Evolutionary conservation across 2,113 vertebrate genomes (phyloP).

Genomic region (Hydrolagus affinis): DNA sequence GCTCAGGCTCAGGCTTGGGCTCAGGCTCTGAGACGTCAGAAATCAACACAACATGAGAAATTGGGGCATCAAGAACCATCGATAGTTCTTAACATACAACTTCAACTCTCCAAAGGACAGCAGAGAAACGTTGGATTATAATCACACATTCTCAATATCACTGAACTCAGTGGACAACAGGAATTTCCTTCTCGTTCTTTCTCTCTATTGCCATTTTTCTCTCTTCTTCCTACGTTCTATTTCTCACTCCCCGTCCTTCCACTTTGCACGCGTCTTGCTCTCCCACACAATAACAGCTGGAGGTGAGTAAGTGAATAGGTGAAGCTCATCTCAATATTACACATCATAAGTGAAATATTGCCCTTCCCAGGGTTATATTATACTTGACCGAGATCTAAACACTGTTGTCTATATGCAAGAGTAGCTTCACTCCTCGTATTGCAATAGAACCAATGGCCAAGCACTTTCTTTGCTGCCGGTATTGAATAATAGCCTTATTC

Average conservation of each 20-base stretch:
- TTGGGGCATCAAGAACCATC: constrained; percentile 15
- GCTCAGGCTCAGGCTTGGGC: neutral
- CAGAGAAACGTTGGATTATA: no score
- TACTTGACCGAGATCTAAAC: neutral
- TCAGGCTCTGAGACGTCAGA: neutral
- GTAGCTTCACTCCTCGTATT: no score
- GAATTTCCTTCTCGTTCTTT: neutral
- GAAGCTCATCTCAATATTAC: neutral
- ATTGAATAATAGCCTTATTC: no score
- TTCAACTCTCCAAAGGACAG: neutral
- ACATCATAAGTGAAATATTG: neutral
- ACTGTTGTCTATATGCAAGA: no score
- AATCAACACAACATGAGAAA: neutral
- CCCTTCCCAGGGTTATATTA: neutral
- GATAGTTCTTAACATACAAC: constrained; percentile 41
- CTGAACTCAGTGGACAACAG: neutral
- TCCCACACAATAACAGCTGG: neutral
- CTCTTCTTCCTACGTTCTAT: neutral
- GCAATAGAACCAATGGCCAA: no score
- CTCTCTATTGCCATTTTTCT: neutral
- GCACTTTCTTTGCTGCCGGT: no score
- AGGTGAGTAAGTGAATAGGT: neutral
- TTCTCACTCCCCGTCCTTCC: neutral
- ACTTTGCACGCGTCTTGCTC: neutral
- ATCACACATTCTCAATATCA: no score